Evolutionary conservation across 2,888 invertebrate genomes (phyloP), one percentile per base, ranked within the genome.

Genomic region (Melanchra persicariae): DNA sequence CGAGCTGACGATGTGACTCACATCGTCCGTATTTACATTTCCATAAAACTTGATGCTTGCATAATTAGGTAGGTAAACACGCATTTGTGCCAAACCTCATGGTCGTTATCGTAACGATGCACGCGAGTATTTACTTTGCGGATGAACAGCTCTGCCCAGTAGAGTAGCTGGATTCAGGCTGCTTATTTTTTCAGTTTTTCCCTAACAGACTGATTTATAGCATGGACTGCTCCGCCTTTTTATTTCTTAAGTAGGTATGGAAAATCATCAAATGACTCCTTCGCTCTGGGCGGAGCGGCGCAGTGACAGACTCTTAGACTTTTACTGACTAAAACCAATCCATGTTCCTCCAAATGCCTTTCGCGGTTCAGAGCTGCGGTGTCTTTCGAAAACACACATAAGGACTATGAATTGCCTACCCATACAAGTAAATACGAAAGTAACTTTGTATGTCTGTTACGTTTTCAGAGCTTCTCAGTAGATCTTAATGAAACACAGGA

Each of bases 141-240:
- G 6, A 51, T 71, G 51, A 72, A 72, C 19, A 49, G 24, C 40
- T 77, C 52, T 10, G 10, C 24, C 43, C 79, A 78, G 34, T 34
- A 34, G 34, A 7, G 34, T 34, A 34, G 34, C 34, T 34, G 30
- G 5, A n/a, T n/a, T n/a, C n/a, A n/a, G n/a, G n/a, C 15, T 19
- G 24, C 24, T 7, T 12, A 43, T 34, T 24, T 22, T 2, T 37
- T 57, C 9, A n/a, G 10, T 4, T 12, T n/a, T 43, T 34, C 12
- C 9, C n/a, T 34, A 65, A 2, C 24, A 0, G 51, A 17, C 52
- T n/a, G 5, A n/a, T 0, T 43, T 17, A 7, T 40, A 24, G 8
- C 24, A 2, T 43, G 24, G 15, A 40, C 40, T 43, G 40, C 3
- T 51, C 0, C 6, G 26, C 7, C 17, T 26, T 15, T 45, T 1